These are phyloP conservation scores for Diabrotica undecimpunctata DNA, from an alignment of 1,140 invertebrate genomes.

Conservation along the genomic window DNA sequence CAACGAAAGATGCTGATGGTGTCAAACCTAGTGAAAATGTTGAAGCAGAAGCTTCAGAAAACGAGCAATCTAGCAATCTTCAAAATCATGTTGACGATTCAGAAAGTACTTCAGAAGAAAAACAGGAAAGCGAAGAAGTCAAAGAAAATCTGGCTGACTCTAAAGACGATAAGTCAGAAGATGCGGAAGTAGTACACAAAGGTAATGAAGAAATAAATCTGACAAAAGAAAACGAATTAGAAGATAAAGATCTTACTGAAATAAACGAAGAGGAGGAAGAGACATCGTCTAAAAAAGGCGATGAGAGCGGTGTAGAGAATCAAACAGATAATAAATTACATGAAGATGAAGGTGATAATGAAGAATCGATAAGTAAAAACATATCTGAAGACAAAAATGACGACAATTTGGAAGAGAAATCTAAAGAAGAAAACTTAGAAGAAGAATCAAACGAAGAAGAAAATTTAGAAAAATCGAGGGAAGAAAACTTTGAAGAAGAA, in stretches of 20 bases:
- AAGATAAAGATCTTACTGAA: background rate
- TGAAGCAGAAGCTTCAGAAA: background rate
- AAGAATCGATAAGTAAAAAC: background rate
- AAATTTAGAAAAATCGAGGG: background rate
- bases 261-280: background rate
- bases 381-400: background rate
- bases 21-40: background rate
- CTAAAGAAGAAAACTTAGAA: background rate
- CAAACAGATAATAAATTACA: slow-evolving; percentile 2
- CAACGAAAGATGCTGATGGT: background rate
- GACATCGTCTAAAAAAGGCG: background rate
- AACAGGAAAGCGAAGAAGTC: background rate
- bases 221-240: background rate
- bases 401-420: background rate
- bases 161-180: background rate
- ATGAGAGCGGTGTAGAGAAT: background rate
- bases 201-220: background rate
- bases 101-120: background rate
- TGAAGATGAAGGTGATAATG: background rate
- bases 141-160: background rate
- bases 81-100: no score
- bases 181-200: slow-evolving; percentile 1
- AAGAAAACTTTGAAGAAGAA: slow-evolving; percentile 9
- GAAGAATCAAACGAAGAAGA: slow-evolving; percentile 8
- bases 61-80: no score